A percentile compares a stretch with the other conserved stretches of the same genome.
phyloP scores from a whole-genome alignment of 2,113 vertebrate species.

The Sturnira hondurensis region DNA sequence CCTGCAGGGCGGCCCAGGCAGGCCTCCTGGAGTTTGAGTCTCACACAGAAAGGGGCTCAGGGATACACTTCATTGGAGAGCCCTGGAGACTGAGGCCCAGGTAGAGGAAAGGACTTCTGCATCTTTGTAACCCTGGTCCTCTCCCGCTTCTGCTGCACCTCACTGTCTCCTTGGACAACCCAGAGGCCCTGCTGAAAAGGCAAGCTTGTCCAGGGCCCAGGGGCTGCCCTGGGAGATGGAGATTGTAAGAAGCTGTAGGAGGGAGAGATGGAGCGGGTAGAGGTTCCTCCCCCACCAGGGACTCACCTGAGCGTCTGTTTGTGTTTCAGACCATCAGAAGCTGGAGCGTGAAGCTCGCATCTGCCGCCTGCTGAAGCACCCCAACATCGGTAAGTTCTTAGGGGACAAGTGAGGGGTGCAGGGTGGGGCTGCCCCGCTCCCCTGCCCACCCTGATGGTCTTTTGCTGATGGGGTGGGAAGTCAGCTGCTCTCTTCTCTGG shows the following conservation, averaged over 20 bases:
- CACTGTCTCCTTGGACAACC: not conserved
- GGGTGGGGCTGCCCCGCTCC: not conserved
- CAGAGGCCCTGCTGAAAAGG: not conserved
- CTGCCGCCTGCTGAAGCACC: slow-evolving; percentile 94
- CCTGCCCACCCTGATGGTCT: not conserved
- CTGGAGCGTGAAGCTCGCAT: slow-evolving; percentile 96
- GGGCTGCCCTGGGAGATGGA: not conserved
- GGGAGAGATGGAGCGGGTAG: not conserved
- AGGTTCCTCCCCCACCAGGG: not conserved
- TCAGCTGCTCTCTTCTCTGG: slow-evolving; percentile 16
- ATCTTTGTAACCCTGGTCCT: not conserved
- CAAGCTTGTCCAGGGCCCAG: not conserved
- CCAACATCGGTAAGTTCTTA: slow-evolving; percentile 89
- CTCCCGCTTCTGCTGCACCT: no score
- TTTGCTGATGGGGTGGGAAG: not conserved
- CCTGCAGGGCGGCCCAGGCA: not conserved
- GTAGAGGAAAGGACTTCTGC: not conserved
- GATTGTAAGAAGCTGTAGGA: no score
- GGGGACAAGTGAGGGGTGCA: accelerated
- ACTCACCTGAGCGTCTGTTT: slow-evolving; percentile 22
- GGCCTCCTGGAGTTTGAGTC: not conserved
- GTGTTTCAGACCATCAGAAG: slow-evolving; percentile 93
- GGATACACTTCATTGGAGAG: not conserved
- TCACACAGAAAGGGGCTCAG: not conserved
- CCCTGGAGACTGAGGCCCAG: not conserved